Base-by-base conservation (phyloP, 2,797 vertebrate genomes). In the Triplophysa yarkandensis region DNA sequence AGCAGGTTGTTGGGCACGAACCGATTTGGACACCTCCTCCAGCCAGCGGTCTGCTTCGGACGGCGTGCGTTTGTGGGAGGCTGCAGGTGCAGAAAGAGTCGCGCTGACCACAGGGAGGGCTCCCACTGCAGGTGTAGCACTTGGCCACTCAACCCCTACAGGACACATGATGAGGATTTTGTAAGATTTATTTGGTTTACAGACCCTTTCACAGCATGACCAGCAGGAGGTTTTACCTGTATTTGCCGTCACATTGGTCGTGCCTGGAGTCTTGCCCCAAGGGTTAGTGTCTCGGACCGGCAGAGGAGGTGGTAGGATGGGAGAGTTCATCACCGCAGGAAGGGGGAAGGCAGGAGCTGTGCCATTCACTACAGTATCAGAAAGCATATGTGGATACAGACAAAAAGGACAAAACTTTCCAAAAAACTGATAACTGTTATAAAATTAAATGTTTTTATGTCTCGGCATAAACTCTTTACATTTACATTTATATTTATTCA, bases 241-340 rank as follows among this genome's bases (percentile, higher is more conserved):
- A 84, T 87, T 91, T 67, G 85, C 83, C 0, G 86, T 80, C 83
- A 82, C 80, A 48, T 89, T 85, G 65, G 82, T 79, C 58, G 80
- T 86, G 82, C 90, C 87, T 80, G 94, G 94, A 89, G 87, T 90
- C 87, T 94, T 92, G 82, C 95, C 95, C 97, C 97, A 98, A 85
- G 97, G 97, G 94, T 98, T 99, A 91, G 96, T 98, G 84, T 98
- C 97, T 88, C 97, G 93, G 77, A 95, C 94, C 78, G 97, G 97
- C 85, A 97, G 90, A 81, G 95, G 93, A 0, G 92, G 92, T 46
- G 90, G 89, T 71, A 91, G 81, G 32, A 79, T 81, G 64, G 89
- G 85, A 65, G 86, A 85, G 85, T 87, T 93, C 92, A 77, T 90
- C 83, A 93, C 92, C 87, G 92, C 43, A 8, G 71, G 11, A 11